Conservation (phyloP, 2,113 vertebrate genomes). For the Clinocottus analis region DNA sequence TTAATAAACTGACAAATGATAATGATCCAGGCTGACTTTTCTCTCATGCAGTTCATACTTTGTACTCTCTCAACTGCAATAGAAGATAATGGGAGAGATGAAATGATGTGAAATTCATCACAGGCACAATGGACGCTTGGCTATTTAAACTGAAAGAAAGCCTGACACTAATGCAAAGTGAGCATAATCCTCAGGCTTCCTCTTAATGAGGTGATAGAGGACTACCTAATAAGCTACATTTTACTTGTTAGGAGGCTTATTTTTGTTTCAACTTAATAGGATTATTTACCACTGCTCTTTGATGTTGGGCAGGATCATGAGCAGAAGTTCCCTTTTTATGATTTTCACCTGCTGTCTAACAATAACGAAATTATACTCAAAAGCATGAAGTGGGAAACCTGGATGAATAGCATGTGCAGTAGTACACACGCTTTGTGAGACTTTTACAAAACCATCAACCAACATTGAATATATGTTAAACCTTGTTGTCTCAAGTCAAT, state of each 20-base stretch:
- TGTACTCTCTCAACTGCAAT: slow-evolving; percentile 2
- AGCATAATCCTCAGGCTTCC: slow-evolving; percentile 58
- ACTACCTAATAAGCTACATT: slow-evolving; percentile 60
- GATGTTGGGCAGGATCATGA: slow-evolving; percentile 43
- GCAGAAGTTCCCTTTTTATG: slow-evolving; percentile 54
- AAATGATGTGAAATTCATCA: slow-evolving; percentile 32
- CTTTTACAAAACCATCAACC: slow-evolving; percentile 9
- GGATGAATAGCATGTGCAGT: background rate
- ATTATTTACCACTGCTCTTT: slow-evolving; percentile 63
- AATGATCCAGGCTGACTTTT: background rate
- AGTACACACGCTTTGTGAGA: background rate
- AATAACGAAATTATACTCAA: slow-evolving; percentile 49
- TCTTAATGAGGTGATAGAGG: slow-evolving; percentile 63
- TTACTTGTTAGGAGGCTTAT: slow-evolving; percentile 76
- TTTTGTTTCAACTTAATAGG: slow-evolving; percentile 72
- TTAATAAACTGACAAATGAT: background rate
- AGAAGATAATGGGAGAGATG: slow-evolving; percentile 11
- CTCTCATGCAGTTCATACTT: background rate
- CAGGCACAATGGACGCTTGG: slow-evolving; percentile 17
- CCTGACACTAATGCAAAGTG: slow-evolving; percentile 55
- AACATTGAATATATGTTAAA: slow-evolving; percentile 11
- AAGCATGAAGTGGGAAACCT: slow-evolving; percentile 12
- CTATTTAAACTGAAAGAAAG: slow-evolving; percentile 31
- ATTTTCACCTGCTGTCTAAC: slow-evolving; percentile 49
- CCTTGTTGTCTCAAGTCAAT: background rate